Percentiles rank a stretch among this genome's conserved stretches.
Evolutionary conservation across 1,140 invertebrate species (phyloP).

Genomic region (Pseudomyrmex sp.): DNA sequence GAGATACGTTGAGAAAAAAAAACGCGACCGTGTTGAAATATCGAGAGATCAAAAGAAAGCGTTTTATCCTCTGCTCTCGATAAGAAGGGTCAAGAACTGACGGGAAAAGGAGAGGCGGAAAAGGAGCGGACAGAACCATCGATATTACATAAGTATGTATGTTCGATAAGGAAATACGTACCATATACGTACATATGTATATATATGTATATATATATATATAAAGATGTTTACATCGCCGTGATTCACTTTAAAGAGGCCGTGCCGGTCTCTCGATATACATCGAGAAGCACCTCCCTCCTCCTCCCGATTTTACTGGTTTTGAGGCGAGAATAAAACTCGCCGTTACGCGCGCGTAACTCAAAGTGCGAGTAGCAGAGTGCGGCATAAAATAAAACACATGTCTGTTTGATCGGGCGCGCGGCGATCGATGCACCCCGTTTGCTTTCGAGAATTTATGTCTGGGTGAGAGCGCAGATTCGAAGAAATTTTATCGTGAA

Average conservation of each 20-base stretch:
- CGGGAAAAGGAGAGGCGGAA: background rate
- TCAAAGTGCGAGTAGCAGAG: conserved; percentile 31
- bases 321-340: conserved; percentile 24
- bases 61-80: too few species aligned
- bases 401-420: conserved; percentile 39
- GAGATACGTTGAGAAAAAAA: background rate
- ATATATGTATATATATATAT: background rate
- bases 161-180: background rate
- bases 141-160: too few species aligned
- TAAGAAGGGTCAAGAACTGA: background rate
- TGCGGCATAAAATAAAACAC: conserved; percentile 48
- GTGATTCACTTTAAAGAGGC: conserved; percentile 65
- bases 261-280: conserved; percentile 27
- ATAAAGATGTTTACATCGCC: conserved; percentile 62
- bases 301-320: conserved; percentile 34
- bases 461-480: conserved; percentile 40
- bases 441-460: conserved; percentile 24
- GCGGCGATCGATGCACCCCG: conserved; percentile 40
- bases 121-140: too few species aligned
- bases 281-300: background rate
- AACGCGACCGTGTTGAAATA: background rate
- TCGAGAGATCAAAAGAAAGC: conserved; percentile 15
- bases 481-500: conserved; percentile 42
- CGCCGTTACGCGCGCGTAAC: conserved; percentile 39
- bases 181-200: background rate